Evolutionary conservation across 2,113 vertebrate genomes (phyloP), one percentile per base, ranked within the genome.

Genomic region (Pan paniscus): DNA sequence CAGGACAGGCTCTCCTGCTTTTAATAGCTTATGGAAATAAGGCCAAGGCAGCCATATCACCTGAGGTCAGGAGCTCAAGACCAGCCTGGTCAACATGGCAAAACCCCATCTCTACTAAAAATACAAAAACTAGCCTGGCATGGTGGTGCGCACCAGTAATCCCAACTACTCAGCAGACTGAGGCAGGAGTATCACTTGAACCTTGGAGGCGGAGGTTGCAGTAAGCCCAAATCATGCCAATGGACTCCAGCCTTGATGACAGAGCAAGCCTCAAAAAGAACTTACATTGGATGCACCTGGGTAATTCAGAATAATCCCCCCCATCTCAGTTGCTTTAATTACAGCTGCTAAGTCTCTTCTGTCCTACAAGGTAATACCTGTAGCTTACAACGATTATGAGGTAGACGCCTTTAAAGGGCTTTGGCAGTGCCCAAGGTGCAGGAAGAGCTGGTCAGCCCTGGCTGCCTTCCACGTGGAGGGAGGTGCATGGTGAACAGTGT

Each of bases 81-180:
- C 12, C 61, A 64, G 61, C 12, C 27, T 64, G 2, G 12, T 30
- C 27, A 64, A 64, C 27, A 64, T 6, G 5, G 12, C 13, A 6
- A 32, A 64, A 64, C 12, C 27, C 61, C 30, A 6, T 64, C 61
- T 32, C 5, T 64, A 64, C 5, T 14, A 64, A 64, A 30, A 64
- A 64, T 6, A 13, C 61, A 64, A 30, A 32, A 14, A 32, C 27
- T 64, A 64, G 61, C 12, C 12, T 5, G 12, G 61, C 61, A 14
- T 14, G 61, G 61, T 64, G 12, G 27, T 13, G 0, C 5, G 0
- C 10, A 6, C 61, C 61, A 6, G 12, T 14, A 14, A 6, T 0
- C 12, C 12, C 61, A 64, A 2, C 1, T 32, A 64, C 61, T 32
- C 12, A 5, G 27, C 12, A 64, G 2, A 5, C 12, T 14, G 27